A percentile compares a stretch with the other conserved stretches of the same genome.
phyloP scores from a whole-genome alignment of 2,888 invertebrate species.

The Xanthia icteritia region DNA sequence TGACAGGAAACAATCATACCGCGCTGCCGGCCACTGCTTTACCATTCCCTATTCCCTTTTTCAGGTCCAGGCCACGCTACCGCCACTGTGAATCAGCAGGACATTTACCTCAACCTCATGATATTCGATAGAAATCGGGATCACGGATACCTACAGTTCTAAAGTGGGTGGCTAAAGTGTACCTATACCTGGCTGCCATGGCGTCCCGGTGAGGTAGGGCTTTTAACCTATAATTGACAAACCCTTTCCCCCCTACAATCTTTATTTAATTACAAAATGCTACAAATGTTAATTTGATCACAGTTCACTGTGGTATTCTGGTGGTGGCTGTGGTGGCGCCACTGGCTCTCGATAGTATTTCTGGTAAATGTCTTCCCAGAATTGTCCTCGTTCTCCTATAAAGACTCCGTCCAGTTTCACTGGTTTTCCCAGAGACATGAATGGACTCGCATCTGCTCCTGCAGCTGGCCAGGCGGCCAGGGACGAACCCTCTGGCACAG shows the following conservation, averaged over 20 bases:
- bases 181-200: neutral
- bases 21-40: too few species aligned
- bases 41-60: too few species aligned
- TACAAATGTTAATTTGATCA: neutral
- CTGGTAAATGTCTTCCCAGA: slow-evolving; percentile 76
- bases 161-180: too few species aligned
- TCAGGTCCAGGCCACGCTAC: too few species aligned
- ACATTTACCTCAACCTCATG: too few species aligned
- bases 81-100: too few species aligned
- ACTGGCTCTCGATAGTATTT: slow-evolving; percentile 70
- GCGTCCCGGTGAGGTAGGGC: neutral
- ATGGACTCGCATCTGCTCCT: slow-evolving; percentile 62
- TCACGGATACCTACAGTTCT: too few species aligned
- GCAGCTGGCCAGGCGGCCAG: slow-evolving; percentile 71
- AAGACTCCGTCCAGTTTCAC: slow-evolving; percentile 65
- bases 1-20: too few species aligned
- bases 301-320: slow-evolving; percentile 26
- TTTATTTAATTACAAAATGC: neutral
- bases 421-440: slow-evolving; percentile 70
- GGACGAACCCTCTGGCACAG: slow-evolving; percentile 66
- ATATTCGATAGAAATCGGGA: too few species aligned
- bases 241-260: neutral
- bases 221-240: neutral
- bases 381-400: slow-evolving; percentile 63
- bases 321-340: slow-evolving; percentile 61